Conservation (phyloP, 2,113 vertebrate genomes). For the Pseudopodoces humilis region DNA sequence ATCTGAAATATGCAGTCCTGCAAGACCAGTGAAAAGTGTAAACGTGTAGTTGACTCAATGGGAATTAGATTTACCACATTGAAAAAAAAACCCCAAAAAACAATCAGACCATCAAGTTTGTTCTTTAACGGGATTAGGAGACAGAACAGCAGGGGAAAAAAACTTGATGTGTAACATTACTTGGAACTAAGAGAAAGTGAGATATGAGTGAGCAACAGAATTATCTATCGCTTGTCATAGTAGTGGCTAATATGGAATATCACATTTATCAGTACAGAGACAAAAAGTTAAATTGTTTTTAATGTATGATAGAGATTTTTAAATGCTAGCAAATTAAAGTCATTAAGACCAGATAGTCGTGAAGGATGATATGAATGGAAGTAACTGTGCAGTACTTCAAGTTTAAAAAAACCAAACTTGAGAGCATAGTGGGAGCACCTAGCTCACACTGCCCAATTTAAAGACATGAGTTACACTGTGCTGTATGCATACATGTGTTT, state of each 20-base stretch:
- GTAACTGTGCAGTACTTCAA: background rate
- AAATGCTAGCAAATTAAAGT: background rate
- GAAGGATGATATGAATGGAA: background rate
- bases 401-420: background rate
- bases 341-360: background rate
- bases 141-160: background rate
- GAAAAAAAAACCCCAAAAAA: background rate
- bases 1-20: background rate
- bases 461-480: background rate
- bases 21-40: background rate
- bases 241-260: background rate
- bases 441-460: background rate
- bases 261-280: background rate
- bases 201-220: background rate
- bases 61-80: background rate
- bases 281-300: background rate
- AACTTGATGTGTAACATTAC: background rate
- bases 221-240: background rate
- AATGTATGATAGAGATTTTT: background rate
- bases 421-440: background rate
- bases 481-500: background rate
- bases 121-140: background rate
- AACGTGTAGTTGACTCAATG: background rate
- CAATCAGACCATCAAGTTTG: fast-evolving
- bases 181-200: background rate